A percentile compares a stretch with the other conserved stretches of the same genome.
phyloP scores from a whole-genome alignment of 1,140 invertebrate species.

The Penaeus indicus region DNA sequence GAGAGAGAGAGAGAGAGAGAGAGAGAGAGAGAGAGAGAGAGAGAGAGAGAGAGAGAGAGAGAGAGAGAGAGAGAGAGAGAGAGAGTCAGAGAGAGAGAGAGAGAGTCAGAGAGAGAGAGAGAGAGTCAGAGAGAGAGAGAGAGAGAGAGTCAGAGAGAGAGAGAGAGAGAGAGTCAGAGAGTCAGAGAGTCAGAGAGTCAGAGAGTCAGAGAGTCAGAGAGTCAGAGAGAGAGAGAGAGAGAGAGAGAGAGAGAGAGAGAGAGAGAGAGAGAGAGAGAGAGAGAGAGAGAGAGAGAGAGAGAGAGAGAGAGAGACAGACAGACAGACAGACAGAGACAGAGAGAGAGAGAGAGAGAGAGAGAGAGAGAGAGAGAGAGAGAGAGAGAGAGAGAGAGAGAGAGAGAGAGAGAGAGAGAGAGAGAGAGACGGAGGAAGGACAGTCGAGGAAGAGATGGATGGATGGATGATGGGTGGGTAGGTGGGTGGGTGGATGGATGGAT shows the following conservation, averaged over 20 bases:
- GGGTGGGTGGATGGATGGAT: too few species aligned
- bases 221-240: constrained; percentile 17
- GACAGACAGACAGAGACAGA: too few species aligned
- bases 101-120: not conserved
- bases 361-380: too few species aligned
- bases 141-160: constrained; percentile 11
- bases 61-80: not conserved
- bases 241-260: not conserved
- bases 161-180: not conserved
- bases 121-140: constrained; percentile 17
- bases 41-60: not conserved
- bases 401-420: too few species aligned
- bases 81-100: not conserved
- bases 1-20: not conserved
- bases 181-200: not conserved
- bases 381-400: too few species aligned
- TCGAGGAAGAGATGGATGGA: too few species aligned
- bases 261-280: not conserved
- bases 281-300: too few species aligned
- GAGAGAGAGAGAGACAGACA: too few species aligned
- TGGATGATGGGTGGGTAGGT: too few species aligned
- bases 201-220: constrained; percentile 9
- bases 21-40: not conserved
- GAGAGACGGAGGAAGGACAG: too few species aligned
- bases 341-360: too few species aligned